Evolutionary conservation across 23 tunicate genomes (phyloP).

Genomic region (Diplosoma virens): DNA sequence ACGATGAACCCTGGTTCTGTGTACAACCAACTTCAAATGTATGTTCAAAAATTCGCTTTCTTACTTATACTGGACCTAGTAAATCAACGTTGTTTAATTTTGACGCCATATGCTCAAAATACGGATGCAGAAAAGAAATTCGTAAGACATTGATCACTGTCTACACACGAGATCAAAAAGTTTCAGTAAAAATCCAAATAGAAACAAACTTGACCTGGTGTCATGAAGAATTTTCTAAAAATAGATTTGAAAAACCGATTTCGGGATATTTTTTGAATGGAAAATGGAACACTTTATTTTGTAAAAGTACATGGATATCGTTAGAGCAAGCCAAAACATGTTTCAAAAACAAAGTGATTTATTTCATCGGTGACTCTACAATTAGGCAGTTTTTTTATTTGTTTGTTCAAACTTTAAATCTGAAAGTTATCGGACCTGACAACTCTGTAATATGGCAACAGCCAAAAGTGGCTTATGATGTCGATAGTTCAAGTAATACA

Average conservation of each 20-base stretch:
- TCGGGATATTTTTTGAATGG: conserved; percentile 1
- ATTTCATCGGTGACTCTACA: conserved; percentile 58
- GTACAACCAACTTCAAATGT: not conserved
- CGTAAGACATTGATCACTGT: too few relatives aligned
- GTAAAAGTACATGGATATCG: not conserved
- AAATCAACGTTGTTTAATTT: not conserved
- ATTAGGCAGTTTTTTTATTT: conserved; percentile 37
- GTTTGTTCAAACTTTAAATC: not conserved
- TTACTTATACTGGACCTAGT: not conserved
- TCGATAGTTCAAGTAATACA: not conserved
- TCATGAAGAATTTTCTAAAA: too few relatives aligned
- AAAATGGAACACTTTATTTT: not conserved
- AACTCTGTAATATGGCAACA: conserved; percentile 2
- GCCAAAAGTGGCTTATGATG: conserved; percentile 19
- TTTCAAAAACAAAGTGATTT: conserved; percentile 23
- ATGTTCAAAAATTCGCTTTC: not conserved
- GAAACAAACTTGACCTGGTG: not conserved
- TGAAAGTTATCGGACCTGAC: not conserved
- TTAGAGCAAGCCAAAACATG: not conserved
- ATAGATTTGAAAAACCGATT: too few relatives aligned
- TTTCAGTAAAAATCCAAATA: not conserved
- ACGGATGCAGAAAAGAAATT: not conserved
- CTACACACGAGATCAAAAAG: too few relatives aligned
- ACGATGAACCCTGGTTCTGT: conserved; percentile 16
- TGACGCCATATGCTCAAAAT: not conserved